Evolutionary conservation across 2,888 invertebrate genomes (phyloP), one percentile per base, ranked within the genome.

Genomic region (Eupithecia exiguata): DNA sequence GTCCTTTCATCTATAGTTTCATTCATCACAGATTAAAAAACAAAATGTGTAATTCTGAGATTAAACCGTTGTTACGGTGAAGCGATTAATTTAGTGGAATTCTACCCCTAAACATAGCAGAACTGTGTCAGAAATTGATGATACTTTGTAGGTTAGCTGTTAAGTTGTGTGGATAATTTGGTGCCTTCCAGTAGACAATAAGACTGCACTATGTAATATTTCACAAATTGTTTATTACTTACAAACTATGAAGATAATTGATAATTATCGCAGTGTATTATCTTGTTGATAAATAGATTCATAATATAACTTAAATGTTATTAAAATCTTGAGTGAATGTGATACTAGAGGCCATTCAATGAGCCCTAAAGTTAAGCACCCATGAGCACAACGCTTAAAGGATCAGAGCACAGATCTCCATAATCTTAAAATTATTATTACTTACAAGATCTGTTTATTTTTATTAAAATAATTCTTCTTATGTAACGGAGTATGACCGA

Each of bases 161-260:
- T 53, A 21, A 21, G 69, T 80, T 74, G 69, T 82, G 80, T 86
- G 81, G 16, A 40, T 18, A 38, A 18, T 79, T 81, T 83, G 87
- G 89, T 89, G 89, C 89, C 89, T 89, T 89, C 88, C 89, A 88
- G 21, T 89, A 88, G 85, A 69, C 76, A 1, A 75, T 89, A 88
- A 88, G 87, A 86, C 82, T 86, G 85, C 84, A 83, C 84, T 86
- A 83, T 53, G 21, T 79, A 65, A 21, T 72, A 12, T 21, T 43
- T 40, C 21, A n/a, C 36, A 58, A 58, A 58, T 58, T 58, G 25
- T 58, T 58, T 53, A 21, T 53, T 58, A 25, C 21, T 58, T 25
- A 58, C 58, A 25, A 53, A 53, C 53, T 12, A 53, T 53, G 21
- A 58, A 58, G 12, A 14, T 58, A 58, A 25, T 14, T 25, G 12